These are phyloP conservation scores for Netelia inedita DNA, from an alignment of 2,888 invertebrate species.

Conservation along the genomic window DNA sequence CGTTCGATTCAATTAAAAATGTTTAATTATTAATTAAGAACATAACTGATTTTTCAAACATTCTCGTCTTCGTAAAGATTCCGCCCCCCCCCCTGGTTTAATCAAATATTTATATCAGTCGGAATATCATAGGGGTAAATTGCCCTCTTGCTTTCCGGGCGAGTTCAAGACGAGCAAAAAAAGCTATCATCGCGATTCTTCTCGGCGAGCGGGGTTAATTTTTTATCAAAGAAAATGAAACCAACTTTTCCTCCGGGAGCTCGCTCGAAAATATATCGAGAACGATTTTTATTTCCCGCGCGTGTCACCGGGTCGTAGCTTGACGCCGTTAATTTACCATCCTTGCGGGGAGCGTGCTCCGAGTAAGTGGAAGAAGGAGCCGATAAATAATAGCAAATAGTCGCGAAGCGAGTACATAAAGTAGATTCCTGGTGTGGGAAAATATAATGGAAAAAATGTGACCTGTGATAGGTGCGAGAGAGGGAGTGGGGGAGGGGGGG, in stretches of 20 bases:
- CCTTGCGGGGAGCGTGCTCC: constrained; percentile 8
- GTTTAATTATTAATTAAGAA: too few species aligned
- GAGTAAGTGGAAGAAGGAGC: constrained; percentile 28
- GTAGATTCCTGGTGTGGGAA: constrained; percentile 19
- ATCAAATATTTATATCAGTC: too few species aligned
- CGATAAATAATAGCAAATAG: constrained; percentile 25
- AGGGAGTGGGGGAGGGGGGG: constrained; percentile 8
- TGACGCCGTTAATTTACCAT: constrained; percentile 33
- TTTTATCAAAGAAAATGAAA: constrained; percentile 36
- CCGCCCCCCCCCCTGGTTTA: too few species aligned
- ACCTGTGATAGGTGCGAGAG: not conserved
- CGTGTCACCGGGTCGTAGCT: not conserved
- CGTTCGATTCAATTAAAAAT: too few species aligned
- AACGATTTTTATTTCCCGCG: constrained; percentile 35
- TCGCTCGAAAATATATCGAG: constrained; percentile 16
- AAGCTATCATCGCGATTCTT: constrained; percentile 20
- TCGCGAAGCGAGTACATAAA: constrained; percentile 25
- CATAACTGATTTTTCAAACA: too few species aligned
- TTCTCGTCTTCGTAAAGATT: too few species aligned
- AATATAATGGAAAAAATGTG: constrained; percentile 25
- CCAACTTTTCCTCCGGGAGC: too few species aligned
- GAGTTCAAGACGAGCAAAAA: not conserved
- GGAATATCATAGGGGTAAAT: not conserved
- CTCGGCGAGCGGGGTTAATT: constrained; percentile 44
- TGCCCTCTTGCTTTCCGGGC: not conserved